phyloP scores from a whole-genome alignment of 2,113 vertebrate species.

The Muntiacus muntjak region DNA sequence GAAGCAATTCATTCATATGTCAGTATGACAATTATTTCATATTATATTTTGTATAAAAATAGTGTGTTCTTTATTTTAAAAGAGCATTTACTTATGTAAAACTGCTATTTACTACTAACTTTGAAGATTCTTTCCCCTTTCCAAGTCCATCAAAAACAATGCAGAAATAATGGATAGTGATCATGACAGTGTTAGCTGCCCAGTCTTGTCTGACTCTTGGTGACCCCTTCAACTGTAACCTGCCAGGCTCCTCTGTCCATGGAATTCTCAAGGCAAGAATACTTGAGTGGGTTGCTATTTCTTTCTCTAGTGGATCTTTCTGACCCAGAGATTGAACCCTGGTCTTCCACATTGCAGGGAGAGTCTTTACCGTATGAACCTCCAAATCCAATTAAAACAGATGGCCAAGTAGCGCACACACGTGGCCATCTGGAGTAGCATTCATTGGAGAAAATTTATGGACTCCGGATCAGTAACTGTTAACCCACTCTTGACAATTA shows the following conservation, averaged over 20 bases:
- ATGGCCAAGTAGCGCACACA: background rate
- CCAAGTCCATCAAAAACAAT: background rate
- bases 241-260: background rate
- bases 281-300: background rate
- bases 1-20: background rate
- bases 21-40: background rate
- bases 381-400: background rate
- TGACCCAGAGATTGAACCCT: background rate
- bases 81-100: background rate
- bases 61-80: background rate
- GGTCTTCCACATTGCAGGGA: background rate
- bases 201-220: background rate
- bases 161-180: background rate
- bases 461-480: too few species aligned
- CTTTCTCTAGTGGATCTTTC: fast-evolving
- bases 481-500: background rate
- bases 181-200: background rate
- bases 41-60: background rate
- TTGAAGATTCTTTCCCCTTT: background rate
- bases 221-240: background rate
- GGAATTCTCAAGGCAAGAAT: background rate
- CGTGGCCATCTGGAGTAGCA: background rate
- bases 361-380: background rate
- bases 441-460: background rate
- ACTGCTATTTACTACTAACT: background rate